These are phyloP conservation scores for Choristoneura fumiferana DNA, from an alignment of 1,140 invertebrate genomes.

Conservation along the genomic window DNA sequence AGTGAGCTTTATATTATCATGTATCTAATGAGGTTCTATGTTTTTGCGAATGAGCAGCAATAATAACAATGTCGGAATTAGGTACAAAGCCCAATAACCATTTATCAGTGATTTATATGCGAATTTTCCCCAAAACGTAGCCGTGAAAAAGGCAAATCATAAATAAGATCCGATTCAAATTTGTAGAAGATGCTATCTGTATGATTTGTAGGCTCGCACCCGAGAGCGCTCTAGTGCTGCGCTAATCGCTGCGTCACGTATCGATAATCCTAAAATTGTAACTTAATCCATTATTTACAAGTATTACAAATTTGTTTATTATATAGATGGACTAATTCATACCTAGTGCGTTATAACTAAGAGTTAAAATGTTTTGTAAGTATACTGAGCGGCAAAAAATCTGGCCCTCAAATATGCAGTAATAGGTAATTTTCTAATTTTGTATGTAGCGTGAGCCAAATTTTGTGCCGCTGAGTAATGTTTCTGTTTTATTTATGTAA, in stretches of 20 bases:
- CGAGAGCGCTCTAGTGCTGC: constrained; percentile 73
- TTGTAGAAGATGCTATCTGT: constrained; percentile 79
- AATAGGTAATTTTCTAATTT: no score
- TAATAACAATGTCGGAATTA: constrained; percentile 49
- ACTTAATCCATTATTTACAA: no score
- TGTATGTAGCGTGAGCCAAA: no score
- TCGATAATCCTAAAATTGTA: constrained; percentile 47
- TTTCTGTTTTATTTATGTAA: no score
- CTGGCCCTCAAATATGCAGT: no score
- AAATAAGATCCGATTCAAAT: constrained; percentile 80
- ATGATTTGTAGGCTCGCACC: constrained; percentile 78
- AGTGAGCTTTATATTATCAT: not conserved
- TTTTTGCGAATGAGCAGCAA: not conserved
- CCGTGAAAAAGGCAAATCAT: constrained; percentile 78
- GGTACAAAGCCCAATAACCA: constrained; percentile 58
- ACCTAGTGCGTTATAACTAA: no score
- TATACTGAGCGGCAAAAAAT: no score
- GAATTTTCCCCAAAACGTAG: constrained; percentile 74
- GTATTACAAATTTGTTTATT: no score
- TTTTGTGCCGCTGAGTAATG: no score
- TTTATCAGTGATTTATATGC: constrained; percentile 74
- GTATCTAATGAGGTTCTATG: not conserved
- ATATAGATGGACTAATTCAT: no score
- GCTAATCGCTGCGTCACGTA: constrained; percentile 64
- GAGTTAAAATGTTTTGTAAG: no score